phyloP scores from a whole-genome alignment of 2,113 vertebrate species.

The Pluvialis apricaria region DNA sequence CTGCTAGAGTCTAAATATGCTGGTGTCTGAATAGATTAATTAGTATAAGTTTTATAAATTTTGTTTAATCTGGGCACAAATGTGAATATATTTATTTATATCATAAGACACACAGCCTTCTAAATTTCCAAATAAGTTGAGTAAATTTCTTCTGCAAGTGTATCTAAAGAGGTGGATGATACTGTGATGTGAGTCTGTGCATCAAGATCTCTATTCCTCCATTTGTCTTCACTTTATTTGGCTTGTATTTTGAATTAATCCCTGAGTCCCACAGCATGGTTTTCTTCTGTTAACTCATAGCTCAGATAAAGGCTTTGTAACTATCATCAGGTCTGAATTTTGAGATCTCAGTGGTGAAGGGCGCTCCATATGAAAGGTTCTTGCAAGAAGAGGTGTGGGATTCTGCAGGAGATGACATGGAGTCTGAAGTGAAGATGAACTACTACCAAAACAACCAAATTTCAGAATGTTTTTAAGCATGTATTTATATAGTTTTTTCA shows the following conservation, averaged over 20 bases:
- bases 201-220: not conserved
- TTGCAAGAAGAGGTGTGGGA: not conserved
- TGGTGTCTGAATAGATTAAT: not conserved
- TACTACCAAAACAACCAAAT: not conserved
- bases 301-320: not conserved
- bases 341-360: not conserved
- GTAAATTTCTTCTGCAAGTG: not conserved
- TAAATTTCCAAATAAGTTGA: not conserved
- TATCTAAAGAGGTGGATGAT: not conserved
- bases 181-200: not conserved
- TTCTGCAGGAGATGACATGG: not conserved
- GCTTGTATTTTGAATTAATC: not conserved
- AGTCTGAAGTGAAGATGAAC: not conserved
- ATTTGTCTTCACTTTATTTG: not conserved
- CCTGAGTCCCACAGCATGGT: not conserved
- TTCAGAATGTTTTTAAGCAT: not conserved
- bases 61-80: not conserved
- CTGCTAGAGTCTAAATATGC: not conserved
- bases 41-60: not conserved
- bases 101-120: not conserved
- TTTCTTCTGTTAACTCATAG: not conserved
- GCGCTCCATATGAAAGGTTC: not conserved
- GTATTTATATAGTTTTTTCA: not conserved
- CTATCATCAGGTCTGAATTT: not conserved
- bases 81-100: not conserved